A percentile compares a stretch with the other conserved stretches of the same genome.
These are phyloP conservation scores for Rhorus exstirpatorius DNA, from an alignment of 2,888 invertebrate genomes.

Conservation along the genomic window DNA sequence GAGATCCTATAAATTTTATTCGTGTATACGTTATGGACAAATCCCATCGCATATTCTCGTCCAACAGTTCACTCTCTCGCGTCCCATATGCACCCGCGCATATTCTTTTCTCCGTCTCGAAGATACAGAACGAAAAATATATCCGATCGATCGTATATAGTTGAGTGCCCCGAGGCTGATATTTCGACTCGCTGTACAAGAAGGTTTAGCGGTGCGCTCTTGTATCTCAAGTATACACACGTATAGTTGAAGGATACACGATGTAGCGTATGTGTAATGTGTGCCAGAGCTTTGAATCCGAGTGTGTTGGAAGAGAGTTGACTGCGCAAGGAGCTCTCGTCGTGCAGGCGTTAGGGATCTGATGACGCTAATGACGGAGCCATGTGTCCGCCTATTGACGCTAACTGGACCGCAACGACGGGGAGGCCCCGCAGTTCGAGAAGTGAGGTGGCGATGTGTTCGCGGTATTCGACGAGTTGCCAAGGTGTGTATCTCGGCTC, in stretches of 20 bases:
- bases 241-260: no score
- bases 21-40: background rate
- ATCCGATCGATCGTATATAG: no score
- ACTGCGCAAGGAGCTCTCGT: slow-evolving; percentile 38
- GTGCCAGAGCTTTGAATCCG: slow-evolving; percentile 12
- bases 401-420: slow-evolving; percentile 77
- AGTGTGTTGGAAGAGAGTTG: background rate
- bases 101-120: no score
- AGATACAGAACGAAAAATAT: no score
- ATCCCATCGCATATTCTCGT: no score
- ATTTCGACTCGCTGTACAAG: no score
- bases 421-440: slow-evolving; percentile 24
- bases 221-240: no score
- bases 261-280: background rate
- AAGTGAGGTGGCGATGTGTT: slow-evolving; percentile 66
- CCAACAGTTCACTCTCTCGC: no score
- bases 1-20: background rate
- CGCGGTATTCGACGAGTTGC: slow-evolving; percentile 60
- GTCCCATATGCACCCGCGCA: no score
- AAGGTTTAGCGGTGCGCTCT: no score
- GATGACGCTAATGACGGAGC: slow-evolving; percentile 82
- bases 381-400: slow-evolving; percentile 80
- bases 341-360: slow-evolving; percentile 79
- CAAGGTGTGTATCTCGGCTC: slow-evolving; percentile 24
- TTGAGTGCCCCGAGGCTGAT: no score